Evolutionary conservation across 2,113 vertebrate genomes (phyloP), one percentile per base, ranked within the genome.

Genomic region (Neopipo cinnamomea): DNA sequence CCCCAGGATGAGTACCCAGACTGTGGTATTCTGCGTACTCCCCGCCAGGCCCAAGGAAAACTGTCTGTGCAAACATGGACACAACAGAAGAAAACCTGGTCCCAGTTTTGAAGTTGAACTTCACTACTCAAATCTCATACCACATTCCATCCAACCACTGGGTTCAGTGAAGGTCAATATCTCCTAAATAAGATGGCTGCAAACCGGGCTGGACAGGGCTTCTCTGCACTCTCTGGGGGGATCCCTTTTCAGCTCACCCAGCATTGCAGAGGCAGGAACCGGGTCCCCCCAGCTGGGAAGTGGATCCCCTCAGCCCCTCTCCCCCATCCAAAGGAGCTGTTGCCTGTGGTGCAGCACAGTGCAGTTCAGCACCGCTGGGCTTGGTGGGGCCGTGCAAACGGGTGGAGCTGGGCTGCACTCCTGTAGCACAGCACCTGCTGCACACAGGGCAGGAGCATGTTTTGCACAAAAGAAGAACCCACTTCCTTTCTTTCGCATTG

Each of bases 391-490:
- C 1, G 1, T 86, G 88, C 94, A 95, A n/a, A 67, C 2, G 88
- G 96, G 96, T 97, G 96, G 96, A 96, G 96, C 95, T 97, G 93
- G 63, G 95, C 78, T 95, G 92, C 88, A 24, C 76, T 83, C 90
- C 93, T 49, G 49, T 81, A 90, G 79, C 87, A 20, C 72, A 4
- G 90, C 91, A 96, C 93, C 96, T 96, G 93, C 96, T 93, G 92
- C 91, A 81, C 23, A 3, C 77, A 90, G 49, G 75, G 91, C 52
- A 94, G 90, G 79, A 91, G 52, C 65, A 1, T 95, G 96, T 96
- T 97, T 96, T 97, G 95, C 91, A 87, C 93, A 91, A 80, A 95
- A 91, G 90, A 96, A 86, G 72, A 96, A 97, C 56, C 96, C 96
- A 96, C 96, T 94, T 97, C 96, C 96, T 97, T 96, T 93, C 65